Evolutionary conservation across 2,888 invertebrate genomes (phyloP), one percentile per base, ranked within the genome.

Genomic region (Heteropelma amictum): DNA sequence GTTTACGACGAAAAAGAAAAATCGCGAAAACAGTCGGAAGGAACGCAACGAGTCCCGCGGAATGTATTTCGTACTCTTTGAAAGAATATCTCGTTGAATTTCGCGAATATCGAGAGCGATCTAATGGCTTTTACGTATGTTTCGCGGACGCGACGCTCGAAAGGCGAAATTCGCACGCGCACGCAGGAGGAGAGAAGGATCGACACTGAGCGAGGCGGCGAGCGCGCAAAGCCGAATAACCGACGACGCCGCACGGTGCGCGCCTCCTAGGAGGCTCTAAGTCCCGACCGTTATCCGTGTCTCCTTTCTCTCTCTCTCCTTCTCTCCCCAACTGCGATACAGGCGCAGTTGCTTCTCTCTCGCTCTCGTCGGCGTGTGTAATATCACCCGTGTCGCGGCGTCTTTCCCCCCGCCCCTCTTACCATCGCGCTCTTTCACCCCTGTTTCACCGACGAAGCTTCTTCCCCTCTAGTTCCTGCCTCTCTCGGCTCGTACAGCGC

Each of bases 231-330:
- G 76, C 74, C 77, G 79, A 80, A 72, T 78, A 80, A 80, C 82
- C 79, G 80, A 80, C 79, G 80, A 80, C 79, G 81, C 80, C 80
- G 78, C 79, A 79, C 74, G 60, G 69, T 74, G 69, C 64, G 67
- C 67, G 67, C 56, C 67, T 67, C 56, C 74, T 74, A 74, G n/a
- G n/a, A n/a, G 73, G 69, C 74, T 65, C 74, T 75, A 75, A 53
- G 45, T 45, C 63, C 67, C 77, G 75, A 79, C 79, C 80, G 80
- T 79, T 81, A 78, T 79, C 77, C 78, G 74, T 76, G 70, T 73
- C 75, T 64, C 63, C 73, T 64, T 74, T 54, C 63, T 58, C 64
- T 64, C 69, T 63, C 76, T 76, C 53, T 35, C 73, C 58, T 64
- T 65, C 67, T 67, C 65, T 45, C 71, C 19, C 60, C 12, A n/a